Percentiles rank a stretch among this genome's conserved stretches.
Evolutionary conservation across 2,797 vertebrate genomes (phyloP).

Genomic region (Pagetopsis macropterus): DNA sequence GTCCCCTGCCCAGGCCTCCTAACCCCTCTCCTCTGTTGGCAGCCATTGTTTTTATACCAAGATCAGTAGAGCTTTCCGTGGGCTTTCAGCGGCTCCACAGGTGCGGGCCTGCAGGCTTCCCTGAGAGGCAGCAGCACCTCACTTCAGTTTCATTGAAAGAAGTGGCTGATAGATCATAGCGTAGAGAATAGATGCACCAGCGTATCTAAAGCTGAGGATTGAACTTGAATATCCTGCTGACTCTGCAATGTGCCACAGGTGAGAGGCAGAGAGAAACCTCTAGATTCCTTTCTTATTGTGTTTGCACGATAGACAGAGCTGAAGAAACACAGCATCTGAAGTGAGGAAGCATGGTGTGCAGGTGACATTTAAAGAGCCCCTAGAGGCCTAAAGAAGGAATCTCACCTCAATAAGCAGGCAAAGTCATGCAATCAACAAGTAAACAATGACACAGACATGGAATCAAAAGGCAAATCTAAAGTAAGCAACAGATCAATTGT

Average conservation of each 20-base stretch:
- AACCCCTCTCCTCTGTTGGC: conserved; percentile 35
- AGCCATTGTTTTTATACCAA: conserved; percentile 47
- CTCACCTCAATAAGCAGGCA: no score
- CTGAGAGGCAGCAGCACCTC: conserved; percentile 23
- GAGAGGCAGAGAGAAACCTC: not conserved
- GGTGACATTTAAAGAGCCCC: no score
- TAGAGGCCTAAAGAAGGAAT: no score
- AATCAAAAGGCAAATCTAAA: no score
- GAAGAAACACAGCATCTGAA: no score
- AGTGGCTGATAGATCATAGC: conserved; percentile 9
- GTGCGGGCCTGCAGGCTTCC: conserved; percentile 49
- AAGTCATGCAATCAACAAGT: no score
- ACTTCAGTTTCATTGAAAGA: conserved; percentile 23
- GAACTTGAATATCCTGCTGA: conserved; percentile 32
- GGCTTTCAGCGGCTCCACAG: conserved; percentile 50
- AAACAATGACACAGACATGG: no score
- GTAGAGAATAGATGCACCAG: conserved; percentile 3
- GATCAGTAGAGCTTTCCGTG: conserved; percentile 32
- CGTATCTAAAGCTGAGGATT: conserved; percentile 22
- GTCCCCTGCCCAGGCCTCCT: conserved; percentile 41
- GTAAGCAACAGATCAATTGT: not conserved
- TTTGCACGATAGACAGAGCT: no score
- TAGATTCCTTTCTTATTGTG: not conserved
- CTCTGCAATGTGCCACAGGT: not conserved
- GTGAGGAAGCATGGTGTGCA: no score